Conservation (phyloP, 2,797 vertebrate genomes). For the Steatocranus sp. region DNA sequence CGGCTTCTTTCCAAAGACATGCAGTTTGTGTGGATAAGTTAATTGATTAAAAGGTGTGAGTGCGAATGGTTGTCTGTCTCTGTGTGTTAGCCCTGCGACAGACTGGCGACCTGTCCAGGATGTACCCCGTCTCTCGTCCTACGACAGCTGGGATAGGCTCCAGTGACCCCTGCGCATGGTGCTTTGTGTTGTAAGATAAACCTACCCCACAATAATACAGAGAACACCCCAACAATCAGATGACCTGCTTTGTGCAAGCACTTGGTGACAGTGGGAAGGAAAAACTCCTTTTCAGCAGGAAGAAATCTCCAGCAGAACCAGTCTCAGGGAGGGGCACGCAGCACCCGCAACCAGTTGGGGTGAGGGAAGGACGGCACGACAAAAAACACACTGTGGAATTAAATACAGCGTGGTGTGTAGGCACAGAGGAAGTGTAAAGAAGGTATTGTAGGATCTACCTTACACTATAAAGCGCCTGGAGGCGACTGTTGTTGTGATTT, state of each 20-base stretch:
- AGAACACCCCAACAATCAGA: background rate
- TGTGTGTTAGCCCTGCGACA: background rate
- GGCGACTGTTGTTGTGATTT: background rate
- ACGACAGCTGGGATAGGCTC: background rate
- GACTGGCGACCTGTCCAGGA: background rate
- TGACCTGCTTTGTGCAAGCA: background rate
- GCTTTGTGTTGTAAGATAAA: background rate
- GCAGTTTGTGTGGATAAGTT: accelerated
- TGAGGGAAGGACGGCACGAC: background rate
- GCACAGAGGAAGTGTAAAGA: background rate
- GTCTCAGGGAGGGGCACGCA: background rate
- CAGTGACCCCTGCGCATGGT: background rate
- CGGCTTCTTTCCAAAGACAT: background rate
- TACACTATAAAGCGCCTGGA: background rate
- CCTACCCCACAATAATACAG: background rate
- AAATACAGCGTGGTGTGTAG: background rate
- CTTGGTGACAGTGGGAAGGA: background rate
- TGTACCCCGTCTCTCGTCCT: background rate
- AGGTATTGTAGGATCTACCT: background rate
- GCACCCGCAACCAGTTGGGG: accelerated
- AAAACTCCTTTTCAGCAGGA: background rate
- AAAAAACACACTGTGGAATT: background rate
- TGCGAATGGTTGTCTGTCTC: background rate
- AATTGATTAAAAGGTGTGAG: background rate
- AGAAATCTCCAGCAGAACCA: background rate